phyloP scores from a whole-genome alignment of 2,888 invertebrate species.

The Catocala fraxini region DNA sequence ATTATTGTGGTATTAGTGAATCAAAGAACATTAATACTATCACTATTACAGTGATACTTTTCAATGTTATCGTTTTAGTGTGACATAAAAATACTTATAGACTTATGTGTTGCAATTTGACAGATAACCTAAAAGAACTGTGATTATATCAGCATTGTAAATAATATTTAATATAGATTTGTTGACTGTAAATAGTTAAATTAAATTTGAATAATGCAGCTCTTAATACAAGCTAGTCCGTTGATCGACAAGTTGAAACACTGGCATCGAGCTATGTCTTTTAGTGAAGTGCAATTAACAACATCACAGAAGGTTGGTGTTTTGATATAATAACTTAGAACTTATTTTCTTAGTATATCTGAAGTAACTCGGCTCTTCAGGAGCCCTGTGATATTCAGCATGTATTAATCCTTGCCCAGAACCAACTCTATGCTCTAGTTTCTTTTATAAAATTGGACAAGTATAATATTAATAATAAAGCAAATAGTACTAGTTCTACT shows the following conservation, averaged over 20 bases:
- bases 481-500: background rate
- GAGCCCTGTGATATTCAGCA: background rate
- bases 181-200: constrained; percentile 11
- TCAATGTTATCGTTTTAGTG: constrained; percentile 6
- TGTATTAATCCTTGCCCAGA: background rate
- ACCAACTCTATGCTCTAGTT: background rate
- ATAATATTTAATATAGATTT: constrained; percentile 42
- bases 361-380: background rate
- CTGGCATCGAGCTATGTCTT: constrained; percentile 80
- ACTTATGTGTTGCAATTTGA: constrained; percentile 43
- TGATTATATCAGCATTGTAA: constrained; percentile 57
- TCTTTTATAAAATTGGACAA: background rate
- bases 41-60: constrained; percentile 5
- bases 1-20: constrained; percentile 9
- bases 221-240: constrained; percentile 86
- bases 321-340: background rate
- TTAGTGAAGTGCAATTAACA: constrained; percentile 86
- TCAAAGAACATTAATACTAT: constrained; percentile 1
- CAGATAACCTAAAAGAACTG: constrained; percentile 55
- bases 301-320: constrained; percentile 90
- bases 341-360: background rate
- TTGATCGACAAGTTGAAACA: constrained; percentile 85
- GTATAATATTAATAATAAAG: too few species aligned
- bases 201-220: constrained; percentile 70
- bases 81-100: constrained; percentile 15